These are phyloP conservation scores for Garra rufa DNA, from an alignment of 2,113 vertebrate species.

Conservation along the genomic window DNA sequence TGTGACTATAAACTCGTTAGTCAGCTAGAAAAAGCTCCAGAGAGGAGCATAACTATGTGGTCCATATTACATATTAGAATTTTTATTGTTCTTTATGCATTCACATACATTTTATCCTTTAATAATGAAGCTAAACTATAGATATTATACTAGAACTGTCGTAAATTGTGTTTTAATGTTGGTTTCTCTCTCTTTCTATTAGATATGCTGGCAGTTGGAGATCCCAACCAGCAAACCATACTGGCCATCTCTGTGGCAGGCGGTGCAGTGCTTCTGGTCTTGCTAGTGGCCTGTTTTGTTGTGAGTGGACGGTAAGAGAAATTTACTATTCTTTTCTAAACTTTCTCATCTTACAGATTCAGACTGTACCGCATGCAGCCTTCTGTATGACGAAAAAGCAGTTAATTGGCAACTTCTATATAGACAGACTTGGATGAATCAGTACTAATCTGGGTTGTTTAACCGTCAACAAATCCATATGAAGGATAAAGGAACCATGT, in stretches of 20 bases:
- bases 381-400: neutral
- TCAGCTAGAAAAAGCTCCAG: too few species aligned
- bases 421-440: neutral
- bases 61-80: too few species aligned
- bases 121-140: neutral
- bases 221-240: conserved; percentile 83
- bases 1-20: too few species aligned
- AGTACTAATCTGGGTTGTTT: conserved; percentile 1
- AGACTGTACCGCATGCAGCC: neutral
- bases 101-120: neutral
- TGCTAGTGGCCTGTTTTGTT: conserved; percentile 83
- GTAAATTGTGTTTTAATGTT: neutral
- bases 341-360: neutral
- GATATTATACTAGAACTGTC: neutral
- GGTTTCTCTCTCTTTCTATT: conserved; percentile 21
- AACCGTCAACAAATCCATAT: neutral
- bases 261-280: conserved; percentile 79
- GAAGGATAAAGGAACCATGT: neutral
- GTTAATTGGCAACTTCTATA: neutral
- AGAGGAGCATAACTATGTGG: too few species aligned
- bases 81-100: neutral
- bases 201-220: conserved; percentile 83
- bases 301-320: conserved; percentile 77
- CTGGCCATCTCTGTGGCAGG: conserved; percentile 82
- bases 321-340: neutral